These are phyloP conservation scores for Montipora efflorescens DNA, from an alignment of 64 coral and sea anemone species.

Conservation along the genomic window DNA sequence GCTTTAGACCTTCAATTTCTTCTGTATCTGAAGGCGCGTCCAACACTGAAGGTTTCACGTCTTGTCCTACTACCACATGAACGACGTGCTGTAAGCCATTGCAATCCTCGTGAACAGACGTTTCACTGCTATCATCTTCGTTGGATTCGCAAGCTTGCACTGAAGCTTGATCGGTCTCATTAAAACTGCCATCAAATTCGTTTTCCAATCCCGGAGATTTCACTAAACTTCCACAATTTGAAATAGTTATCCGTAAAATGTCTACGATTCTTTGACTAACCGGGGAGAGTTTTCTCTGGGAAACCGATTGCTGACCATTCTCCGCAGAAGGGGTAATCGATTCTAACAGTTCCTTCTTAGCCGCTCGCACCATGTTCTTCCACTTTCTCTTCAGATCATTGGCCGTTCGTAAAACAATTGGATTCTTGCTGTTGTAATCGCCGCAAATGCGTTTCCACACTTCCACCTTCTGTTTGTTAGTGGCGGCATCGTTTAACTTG, in stretches of 20 bases:
- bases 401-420: conserved; percentile 45
- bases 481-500: conserved; percentile 62
- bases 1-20: not conserved
- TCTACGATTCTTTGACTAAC: conserved; percentile 63
- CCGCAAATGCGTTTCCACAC: conserved; percentile 72
- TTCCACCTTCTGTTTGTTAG: conserved; percentile 67
- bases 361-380: conserved; percentile 70
- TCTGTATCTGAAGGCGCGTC: not conserved
- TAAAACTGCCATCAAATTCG: not conserved
- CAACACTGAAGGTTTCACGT: conserved; percentile 2
- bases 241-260: conserved; percentile 19
- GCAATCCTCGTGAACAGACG: not conserved
- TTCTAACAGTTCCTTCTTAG: conserved; percentile 45
- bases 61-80: not conserved
- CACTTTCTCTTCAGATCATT: conserved; percentile 70
- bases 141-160: not conserved
- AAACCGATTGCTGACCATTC: not conserved
- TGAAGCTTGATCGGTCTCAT: not conserved
- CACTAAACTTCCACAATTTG: not conserved
- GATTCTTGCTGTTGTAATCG: conserved; percentile 49
- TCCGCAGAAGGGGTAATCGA: not conserved
- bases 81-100: not conserved
- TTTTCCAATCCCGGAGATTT: not conserved
- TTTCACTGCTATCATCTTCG: not conserved
- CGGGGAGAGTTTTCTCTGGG: conserved; percentile 31